Conservation (phyloP, 2,113 vertebrate genomes). For the Pogonocichla stellata region DNA sequence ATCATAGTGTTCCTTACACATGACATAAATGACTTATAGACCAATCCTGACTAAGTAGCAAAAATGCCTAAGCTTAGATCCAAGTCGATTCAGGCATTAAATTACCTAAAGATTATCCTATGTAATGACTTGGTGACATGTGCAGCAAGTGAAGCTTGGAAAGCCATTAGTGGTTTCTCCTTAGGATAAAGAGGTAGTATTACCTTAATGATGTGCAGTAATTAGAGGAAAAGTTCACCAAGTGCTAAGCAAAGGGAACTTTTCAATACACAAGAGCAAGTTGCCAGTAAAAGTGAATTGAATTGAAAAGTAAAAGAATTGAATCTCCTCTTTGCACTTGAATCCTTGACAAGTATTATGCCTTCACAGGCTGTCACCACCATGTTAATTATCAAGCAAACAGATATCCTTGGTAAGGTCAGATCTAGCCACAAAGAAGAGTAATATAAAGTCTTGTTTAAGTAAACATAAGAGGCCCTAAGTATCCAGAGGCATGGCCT, state of each 20-base stretch:
- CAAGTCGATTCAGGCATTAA: conserved; percentile 15
- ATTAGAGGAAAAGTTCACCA: conserved; percentile 11
- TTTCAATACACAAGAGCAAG: background rate
- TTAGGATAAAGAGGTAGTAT: background rate
- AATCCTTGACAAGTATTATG: background rate
- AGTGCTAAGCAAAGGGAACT: background rate
- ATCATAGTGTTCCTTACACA: background rate
- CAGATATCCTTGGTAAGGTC: background rate
- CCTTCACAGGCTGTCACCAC: background rate
- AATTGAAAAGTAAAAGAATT: background rate
- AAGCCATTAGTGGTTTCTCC: background rate
- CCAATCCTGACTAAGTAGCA: background rate
- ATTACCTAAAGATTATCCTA: conserved; percentile 27
- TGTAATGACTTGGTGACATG: background rate
- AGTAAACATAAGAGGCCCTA: background rate
- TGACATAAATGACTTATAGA: background rate
- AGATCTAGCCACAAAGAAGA: background rate
- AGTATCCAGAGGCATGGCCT: background rate
- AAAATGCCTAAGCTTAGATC: conserved; percentile 9
- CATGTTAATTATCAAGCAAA: background rate
- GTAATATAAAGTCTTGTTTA: background rate
- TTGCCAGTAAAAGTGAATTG: background rate
- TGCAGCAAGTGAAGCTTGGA: background rate
- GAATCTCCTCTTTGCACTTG: background rate
- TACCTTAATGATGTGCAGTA: background rate